phyloP scores from a whole-genome alignment of 2,113 vertebrate species.

The Psephotus haematonotus region DNA sequence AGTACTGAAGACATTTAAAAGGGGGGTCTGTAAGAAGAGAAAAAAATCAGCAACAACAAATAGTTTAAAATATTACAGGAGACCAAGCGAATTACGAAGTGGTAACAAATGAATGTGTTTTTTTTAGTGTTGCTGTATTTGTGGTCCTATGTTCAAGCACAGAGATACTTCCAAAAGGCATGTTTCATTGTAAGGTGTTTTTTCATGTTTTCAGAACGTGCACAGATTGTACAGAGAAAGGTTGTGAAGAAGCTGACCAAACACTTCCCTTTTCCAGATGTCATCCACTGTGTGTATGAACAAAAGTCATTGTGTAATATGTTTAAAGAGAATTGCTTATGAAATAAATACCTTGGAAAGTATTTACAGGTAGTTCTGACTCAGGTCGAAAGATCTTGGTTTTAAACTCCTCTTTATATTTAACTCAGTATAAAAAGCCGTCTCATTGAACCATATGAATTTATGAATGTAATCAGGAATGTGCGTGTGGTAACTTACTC shows the following conservation, averaged over 20 bases:
- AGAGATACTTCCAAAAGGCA: neutral
- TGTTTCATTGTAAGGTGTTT: neutral
- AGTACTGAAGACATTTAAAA: neutral
- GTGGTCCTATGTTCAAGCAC: neutral
- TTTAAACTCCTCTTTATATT: neutral
- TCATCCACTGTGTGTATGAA: neutral
- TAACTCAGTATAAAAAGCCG: neutral
- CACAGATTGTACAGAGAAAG: neutral
- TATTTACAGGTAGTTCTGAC: neutral
- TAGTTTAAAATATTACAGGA: neutral
- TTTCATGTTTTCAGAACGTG: neutral
- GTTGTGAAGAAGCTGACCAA: neutral
- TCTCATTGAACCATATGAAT: neutral
- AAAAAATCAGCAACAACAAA: neutral
- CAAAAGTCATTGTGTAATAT: neutral
- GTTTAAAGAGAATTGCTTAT: neutral
- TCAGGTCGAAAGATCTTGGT: neutral
- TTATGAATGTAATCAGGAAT: conserved; percentile 35
- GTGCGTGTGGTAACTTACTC: neutral
- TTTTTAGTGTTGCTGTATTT: neutral
- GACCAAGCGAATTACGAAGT: neutral
- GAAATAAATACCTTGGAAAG: neutral
- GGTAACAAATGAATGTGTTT: neutral
- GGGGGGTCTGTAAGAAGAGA: neutral
- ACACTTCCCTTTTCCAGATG: neutral